Evolutionary conservation across 2,888 invertebrate species (phyloP), one percentile per base, ranked within the genome.

Genomic region (Drosophila diplacantha): DNA sequence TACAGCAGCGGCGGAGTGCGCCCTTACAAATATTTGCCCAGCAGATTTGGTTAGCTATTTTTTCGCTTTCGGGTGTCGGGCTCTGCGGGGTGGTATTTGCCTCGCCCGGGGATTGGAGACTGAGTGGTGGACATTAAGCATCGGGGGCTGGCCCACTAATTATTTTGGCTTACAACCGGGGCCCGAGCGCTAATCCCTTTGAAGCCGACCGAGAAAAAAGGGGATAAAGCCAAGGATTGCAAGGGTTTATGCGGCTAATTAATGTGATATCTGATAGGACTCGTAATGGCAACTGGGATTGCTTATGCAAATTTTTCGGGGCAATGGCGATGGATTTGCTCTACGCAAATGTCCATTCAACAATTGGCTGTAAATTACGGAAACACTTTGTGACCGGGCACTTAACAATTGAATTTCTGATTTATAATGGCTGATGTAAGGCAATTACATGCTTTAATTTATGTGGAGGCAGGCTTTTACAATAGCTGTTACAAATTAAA

Each of bases 91-190:
- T 34, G 18, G 22, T 24, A 29, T 51, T 39, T 52, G 61, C 58
- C 12, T 31, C 16, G 35, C 41, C 24, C 24, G 9, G 18, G 71
- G 53, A 71, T 69, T 81, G 47, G 32, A 32, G 46, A 22, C 49
- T 49, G 68, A 65, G 51, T 32, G 35, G 55, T 38, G 38, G 31
- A 43, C 59, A 73, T 63, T 61, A 57, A 54, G 49, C 44, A 54
- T 56, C 49, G 18, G 39, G 39, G n/a, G 37, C 56, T 39, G 73
- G 52, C 37, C 78, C 62, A 58, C 64, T 72, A 75, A 74, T 81
- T 77, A 81, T 69, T 81, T 75, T 55, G 58, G 78, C 66, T 68
- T 73, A 66, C 77, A 38, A 22, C 18, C 29, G 24, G 41, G 44
- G 39, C 12, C 66, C 41, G 39, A 61, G 54, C 51, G 52, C 56